Conservation (phyloP, 1,140 invertebrate species). For the Phthorimaea operculella region DNA sequence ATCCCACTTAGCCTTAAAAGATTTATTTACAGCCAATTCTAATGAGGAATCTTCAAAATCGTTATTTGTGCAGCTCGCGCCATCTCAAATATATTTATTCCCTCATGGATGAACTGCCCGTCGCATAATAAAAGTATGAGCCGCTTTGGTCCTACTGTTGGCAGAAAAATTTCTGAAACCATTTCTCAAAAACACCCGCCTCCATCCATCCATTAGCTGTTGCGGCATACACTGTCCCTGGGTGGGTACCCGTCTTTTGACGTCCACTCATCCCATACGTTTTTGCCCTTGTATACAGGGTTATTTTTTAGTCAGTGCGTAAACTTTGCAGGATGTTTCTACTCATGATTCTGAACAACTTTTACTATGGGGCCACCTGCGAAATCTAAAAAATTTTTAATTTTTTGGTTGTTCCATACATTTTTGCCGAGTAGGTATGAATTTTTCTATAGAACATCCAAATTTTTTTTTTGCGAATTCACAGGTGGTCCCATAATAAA, state of each 20-base stretch:
- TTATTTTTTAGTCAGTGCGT: too few species aligned
- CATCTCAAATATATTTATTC: slow-evolving; percentile 24
- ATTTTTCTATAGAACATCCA: too few species aligned
- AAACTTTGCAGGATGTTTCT: too few species aligned
- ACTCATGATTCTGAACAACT: too few species aligned
- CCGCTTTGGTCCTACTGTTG: slow-evolving; percentile 16
- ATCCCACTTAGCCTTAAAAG: slow-evolving; percentile 14
- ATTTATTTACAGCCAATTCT: slow-evolving; percentile 11
- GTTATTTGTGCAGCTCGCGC: slow-evolving; percentile 18
- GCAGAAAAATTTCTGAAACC: slow-evolving; percentile 25
- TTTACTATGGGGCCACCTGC: too few species aligned
- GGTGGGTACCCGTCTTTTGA: slow-evolving; percentile 20
- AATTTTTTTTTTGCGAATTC: too few species aligned
- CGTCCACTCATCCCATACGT: neutral
- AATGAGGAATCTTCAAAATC: slow-evolving; percentile 12
- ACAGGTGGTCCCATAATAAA: too few species aligned
- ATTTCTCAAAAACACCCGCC: slow-evolving; percentile 24
- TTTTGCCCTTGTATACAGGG: too few species aligned
- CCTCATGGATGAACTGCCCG: slow-evolving; percentile 34
- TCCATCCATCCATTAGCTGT: slow-evolving; percentile 26
- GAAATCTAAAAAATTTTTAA: too few species aligned
- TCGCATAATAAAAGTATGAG: slow-evolving; percentile 35
- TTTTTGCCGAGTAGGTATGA: too few species aligned
- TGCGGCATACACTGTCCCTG: slow-evolving; percentile 31
- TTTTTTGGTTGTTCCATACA: too few species aligned